A percentile compares a stretch with the other conserved stretches of the same genome.
Conservation (phyloP, 2,797 vertebrate genomes). For the Poeciliopsis paucimaculata region DNA sequence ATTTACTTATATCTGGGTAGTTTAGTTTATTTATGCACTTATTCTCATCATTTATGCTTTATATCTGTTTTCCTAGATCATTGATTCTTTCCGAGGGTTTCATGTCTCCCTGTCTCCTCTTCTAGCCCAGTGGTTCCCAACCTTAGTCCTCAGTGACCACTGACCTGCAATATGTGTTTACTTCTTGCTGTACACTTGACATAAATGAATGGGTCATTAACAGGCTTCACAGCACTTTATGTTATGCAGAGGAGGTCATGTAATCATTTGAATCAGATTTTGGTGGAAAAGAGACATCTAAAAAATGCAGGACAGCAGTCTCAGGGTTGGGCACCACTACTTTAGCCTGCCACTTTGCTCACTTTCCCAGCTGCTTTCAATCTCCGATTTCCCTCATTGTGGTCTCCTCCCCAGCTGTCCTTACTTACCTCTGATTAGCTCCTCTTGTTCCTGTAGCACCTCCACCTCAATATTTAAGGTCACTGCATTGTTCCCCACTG, state of each 20-base stretch:
- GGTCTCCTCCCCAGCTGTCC: background rate
- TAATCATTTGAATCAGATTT: background rate
- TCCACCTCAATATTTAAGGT: background rate
- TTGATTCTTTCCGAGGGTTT: background rate
- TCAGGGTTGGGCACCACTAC: background rate
- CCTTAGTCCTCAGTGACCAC: too few species aligned
- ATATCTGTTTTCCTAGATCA: background rate
- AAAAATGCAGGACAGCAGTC: too few species aligned
- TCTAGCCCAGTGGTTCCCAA: background rate
- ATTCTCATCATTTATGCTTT: background rate
- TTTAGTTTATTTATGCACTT: background rate
- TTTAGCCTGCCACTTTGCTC: background rate
- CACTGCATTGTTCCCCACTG: background rate
- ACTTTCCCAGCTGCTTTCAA: background rate
- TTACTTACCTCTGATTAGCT: background rate
- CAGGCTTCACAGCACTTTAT: too few species aligned
- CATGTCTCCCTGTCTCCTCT: background rate
- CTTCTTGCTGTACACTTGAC: too few species aligned
- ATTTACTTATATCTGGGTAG: background rate
- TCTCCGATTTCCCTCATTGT: background rate
- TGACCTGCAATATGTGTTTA: too few species aligned
- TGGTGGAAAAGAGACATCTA: too few species aligned
- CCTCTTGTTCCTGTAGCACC: background rate
- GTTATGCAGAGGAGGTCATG: too few species aligned
- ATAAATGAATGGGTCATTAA: too few species aligned